Percentiles rank a stretch among this genome's conserved stretches.
Conservation (phyloP, 2,888 invertebrate genomes). For the Drosophila lutescens region DNA sequence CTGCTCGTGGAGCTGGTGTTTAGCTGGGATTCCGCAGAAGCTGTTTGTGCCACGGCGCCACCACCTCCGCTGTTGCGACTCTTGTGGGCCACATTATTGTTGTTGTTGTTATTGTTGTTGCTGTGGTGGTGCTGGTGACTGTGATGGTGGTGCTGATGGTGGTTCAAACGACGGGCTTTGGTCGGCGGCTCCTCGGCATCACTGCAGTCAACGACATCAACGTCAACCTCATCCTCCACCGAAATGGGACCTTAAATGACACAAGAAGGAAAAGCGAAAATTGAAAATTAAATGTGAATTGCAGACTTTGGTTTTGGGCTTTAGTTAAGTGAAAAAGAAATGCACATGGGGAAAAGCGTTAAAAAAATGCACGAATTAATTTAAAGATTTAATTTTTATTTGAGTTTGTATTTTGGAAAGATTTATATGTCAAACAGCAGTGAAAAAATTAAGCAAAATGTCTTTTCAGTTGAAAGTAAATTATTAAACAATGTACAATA, state of each 20-base stretch:
- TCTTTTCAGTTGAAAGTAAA: too few species aligned
- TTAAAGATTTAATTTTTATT: too few species aligned
- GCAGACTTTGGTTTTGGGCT: constrained; percentile 12
- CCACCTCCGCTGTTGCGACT: constrained; percentile 50
- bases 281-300: constrained; percentile 56
- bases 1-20: constrained; percentile 81
- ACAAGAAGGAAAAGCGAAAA: constrained; percentile 33
- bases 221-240: constrained; percentile 88
- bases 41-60: constrained; percentile 44
- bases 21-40: constrained; percentile 60
- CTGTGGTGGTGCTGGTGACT: constrained; percentile 44
- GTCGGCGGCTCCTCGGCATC: constrained; percentile 86
- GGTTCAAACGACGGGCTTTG: constrained; percentile 79
- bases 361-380: too few species aligned
- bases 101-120: constrained; percentile 48
- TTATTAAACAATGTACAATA: too few species aligned
- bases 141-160: constrained; percentile 53
- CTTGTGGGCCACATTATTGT: constrained; percentile 61
- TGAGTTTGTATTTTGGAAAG: too few species aligned
- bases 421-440: too few species aligned
- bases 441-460: not conserved
- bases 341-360: not conserved
- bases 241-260: constrained; percentile 83
- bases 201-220: constrained; percentile 89
- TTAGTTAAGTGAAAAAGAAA: not conserved